These are phyloP conservation scores for Lampropteryx suffumata DNA, from an alignment of 2,888 invertebrate genomes.

Conservation along the genomic window DNA sequence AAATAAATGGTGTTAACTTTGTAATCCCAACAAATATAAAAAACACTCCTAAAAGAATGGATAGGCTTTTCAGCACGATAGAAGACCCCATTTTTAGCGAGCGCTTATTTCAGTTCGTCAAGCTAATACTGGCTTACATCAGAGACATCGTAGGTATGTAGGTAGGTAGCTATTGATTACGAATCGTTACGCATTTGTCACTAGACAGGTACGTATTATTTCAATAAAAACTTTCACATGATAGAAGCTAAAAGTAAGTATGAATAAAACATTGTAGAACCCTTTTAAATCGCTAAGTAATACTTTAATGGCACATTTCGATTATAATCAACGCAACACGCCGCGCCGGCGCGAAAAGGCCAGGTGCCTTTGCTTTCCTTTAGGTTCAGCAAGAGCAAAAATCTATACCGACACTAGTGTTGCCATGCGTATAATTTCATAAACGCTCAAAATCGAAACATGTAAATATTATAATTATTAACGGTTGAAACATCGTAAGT, in stretches of 20 bases:
- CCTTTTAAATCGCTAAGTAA: too few relatives aligned
- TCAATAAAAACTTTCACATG: slow-evolving; percentile 21
- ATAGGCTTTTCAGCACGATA: slow-evolving; percentile 94
- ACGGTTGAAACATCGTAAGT: too few relatives aligned
- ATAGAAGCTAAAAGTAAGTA: background rate
- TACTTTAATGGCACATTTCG: too few relatives aligned
- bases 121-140: slow-evolving; percentile 43
- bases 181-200: slow-evolving; percentile 18
- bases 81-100: slow-evolving; percentile 77
- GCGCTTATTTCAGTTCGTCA: slow-evolving; percentile 22
- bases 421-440: background rate
- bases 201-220: background rate
- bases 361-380: slow-evolving; percentile 24
- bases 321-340: too few relatives aligned
- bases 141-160: slow-evolving; percentile 19
- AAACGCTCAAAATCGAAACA: too few relatives aligned
- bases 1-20: slow-evolving; percentile 95
- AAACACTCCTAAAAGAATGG: slow-evolving; percentile 95
- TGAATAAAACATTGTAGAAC: too few relatives aligned
- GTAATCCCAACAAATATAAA: slow-evolving; percentile 97
- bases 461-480: too few relatives aligned
- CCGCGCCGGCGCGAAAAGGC: slow-evolving; percentile 63
- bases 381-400: background rate
- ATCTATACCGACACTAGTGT: slow-evolving; percentile 46
- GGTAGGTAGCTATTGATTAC: slow-evolving; percentile 29